A percentile compares a stretch with the other conserved stretches of the same genome.
These are phyloP conservation scores for Protobothrops mucrosquamatus DNA, from an alignment of 2,113 vertebrate genomes.

Conservation along the genomic window DNA sequence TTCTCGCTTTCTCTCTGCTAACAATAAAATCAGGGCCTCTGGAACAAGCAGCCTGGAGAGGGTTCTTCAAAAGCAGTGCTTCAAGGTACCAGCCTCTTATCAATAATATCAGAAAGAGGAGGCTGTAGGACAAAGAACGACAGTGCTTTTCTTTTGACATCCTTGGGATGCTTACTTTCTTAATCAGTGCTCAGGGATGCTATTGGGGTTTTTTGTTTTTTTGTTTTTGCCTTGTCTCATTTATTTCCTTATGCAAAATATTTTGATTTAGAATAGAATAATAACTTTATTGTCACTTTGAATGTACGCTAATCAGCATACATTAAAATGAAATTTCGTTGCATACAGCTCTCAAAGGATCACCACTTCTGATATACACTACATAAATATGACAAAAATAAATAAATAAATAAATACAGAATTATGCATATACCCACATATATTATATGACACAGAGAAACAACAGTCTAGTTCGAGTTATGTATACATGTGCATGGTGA, in stretches of 20 bases:
- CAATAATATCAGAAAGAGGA: conserved; percentile 66
- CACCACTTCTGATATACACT: too few relatives aligned
- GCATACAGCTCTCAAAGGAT: too few relatives aligned
- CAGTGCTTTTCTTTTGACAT: conserved; percentile 64
- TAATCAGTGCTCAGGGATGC: conserved; percentile 58
- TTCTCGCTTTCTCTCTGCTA: conserved; percentile 73
- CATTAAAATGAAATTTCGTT: too few relatives aligned
- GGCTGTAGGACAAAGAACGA: conserved; percentile 53
- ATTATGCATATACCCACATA: too few relatives aligned
- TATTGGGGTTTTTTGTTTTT: conserved; percentile 42
- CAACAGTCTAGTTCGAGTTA: too few relatives aligned
- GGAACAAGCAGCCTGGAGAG: conserved; percentile 75
- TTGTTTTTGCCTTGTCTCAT: conserved; percentile 60
- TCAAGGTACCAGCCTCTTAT: conserved; percentile 67
- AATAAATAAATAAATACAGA: too few relatives aligned
- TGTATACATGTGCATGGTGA: too few relatives aligned
- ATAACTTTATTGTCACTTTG: too few relatives aligned
- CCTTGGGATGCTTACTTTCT: conserved; percentile 64
- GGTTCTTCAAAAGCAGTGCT: conserved; percentile 77
- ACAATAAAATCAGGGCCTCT: conserved; percentile 72
- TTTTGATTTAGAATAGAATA: conserved; percentile 6
- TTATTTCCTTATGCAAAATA: conserved; percentile 53
- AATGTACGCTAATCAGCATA: too few relatives aligned
- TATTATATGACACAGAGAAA: too few relatives aligned
- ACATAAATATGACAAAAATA: too few relatives aligned